Percentiles rank a stretch among this genome's conserved stretches.
Conservation (phyloP, 2,797 vertebrate genomes). For the Rhyacichthys aspro region DNA sequence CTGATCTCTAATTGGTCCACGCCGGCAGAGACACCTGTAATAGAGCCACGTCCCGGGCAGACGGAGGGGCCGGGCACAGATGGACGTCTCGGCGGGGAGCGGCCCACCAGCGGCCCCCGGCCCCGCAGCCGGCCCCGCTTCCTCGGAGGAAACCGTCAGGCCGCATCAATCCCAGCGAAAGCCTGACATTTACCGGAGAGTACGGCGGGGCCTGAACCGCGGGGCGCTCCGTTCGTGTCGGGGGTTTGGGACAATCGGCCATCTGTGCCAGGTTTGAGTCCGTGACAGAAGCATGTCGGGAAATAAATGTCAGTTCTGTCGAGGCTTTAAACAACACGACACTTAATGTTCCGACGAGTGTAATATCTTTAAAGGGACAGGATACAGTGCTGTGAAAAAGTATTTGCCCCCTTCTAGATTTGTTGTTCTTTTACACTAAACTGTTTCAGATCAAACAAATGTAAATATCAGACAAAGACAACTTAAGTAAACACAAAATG, state of each 20-base stretch:
- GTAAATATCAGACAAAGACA: no score
- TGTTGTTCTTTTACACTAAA: no score
- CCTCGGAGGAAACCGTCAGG: slow-evolving; percentile 54
- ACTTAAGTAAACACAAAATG: no score
- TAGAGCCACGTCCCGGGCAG: slow-evolving; percentile 67
- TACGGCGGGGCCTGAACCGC: slow-evolving; percentile 32
- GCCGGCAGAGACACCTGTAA: slow-evolving; percentile 67
- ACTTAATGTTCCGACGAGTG: neutral
- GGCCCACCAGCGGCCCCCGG: slow-evolving; percentile 49
- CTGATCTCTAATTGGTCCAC: slow-evolving; percentile 65
- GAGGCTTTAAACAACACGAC: neutral
- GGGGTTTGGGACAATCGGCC: slow-evolving; percentile 40
- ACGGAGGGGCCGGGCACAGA: slow-evolving; percentile 62
- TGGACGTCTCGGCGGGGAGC: slow-evolving; percentile 66
- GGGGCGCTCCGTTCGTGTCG: slow-evolving; percentile 31
- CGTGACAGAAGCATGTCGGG: slow-evolving; percentile 8
- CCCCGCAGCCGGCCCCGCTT: slow-evolving; percentile 57
- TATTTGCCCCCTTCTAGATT: no score
- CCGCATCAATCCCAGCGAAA: slow-evolving; percentile 64
- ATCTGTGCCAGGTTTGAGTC: slow-evolving; percentile 28
- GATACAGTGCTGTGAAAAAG: no score
- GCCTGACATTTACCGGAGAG: slow-evolving; percentile 42
- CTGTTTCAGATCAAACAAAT: no score
- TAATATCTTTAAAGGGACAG: neutral
- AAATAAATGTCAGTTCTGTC: slow-evolving; percentile 7